Percentiles rank a stretch among this genome's conserved stretches.
These are phyloP conservation scores for Peromyscus eremicus DNA, from an alignment of 2,797 vertebrate species.

Conservation along the genomic window DNA sequence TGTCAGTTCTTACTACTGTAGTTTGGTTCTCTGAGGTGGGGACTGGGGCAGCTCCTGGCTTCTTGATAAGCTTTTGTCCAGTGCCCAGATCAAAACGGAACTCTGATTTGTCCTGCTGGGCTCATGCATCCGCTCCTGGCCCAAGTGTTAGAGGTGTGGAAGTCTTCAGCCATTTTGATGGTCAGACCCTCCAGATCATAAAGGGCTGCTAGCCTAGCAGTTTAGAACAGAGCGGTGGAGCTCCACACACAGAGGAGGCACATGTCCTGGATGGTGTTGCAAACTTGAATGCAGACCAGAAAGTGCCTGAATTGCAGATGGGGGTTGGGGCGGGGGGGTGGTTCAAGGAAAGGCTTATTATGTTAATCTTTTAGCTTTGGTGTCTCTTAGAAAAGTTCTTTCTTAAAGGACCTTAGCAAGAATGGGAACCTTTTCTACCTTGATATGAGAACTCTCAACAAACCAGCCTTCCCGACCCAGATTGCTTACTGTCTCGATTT, in stretches of 20 bases:
- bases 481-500: conserved; percentile 11
- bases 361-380: conserved; percentile 1
- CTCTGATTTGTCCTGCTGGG: neutral
- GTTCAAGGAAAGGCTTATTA: neutral
- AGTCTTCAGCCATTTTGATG: neutral
- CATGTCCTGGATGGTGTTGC: neutral
- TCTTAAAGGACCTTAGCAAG: neutral
- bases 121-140: neutral
- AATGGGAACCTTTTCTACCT: neutral
- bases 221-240: neutral
- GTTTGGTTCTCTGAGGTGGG: neutral
- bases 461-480: neutral
- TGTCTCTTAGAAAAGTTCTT: neutral
- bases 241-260: neutral
- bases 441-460: neutral
- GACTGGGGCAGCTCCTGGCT: neutral
- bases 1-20: neutral
- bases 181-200: neutral
- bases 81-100: neutral
- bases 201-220: neutral
- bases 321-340: neutral
- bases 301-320: neutral
- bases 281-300: neutral
- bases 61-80: neutral
- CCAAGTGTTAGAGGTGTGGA: neutral